Percentiles rank a stretch among this genome's conserved stretches.
Conservation (phyloP, 2,888 invertebrate genomes). For the Apotomis turbidana region DNA sequence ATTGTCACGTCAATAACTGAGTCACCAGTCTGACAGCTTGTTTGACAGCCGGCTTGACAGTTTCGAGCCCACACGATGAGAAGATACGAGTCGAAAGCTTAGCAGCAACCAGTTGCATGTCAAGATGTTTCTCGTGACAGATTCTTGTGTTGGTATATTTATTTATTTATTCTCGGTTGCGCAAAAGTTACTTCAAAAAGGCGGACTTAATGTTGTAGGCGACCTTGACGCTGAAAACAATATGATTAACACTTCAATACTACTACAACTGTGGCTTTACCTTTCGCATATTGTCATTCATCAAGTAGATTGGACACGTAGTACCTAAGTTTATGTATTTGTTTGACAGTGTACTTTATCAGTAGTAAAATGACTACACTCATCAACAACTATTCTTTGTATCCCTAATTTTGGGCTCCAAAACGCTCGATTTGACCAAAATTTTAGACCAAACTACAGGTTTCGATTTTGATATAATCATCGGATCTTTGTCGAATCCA, state of each 20-base stretch:
- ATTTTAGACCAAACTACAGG: no score
- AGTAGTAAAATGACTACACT: no score
- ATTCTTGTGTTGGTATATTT: slow-evolving; percentile 20
- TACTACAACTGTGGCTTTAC: slow-evolving; percentile 17
- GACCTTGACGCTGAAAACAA: slow-evolving; percentile 36
- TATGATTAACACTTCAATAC: slow-evolving; percentile 37
- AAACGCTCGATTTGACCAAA: no score
- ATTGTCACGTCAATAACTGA: slow-evolving; percentile 53
- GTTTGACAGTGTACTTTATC: no score
- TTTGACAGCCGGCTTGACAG: slow-evolving; percentile 64
- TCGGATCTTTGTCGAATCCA: no score
- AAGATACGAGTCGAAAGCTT: slow-evolving; percentile 62
- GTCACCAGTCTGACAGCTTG: slow-evolving; percentile 49
- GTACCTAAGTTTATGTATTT: no score
- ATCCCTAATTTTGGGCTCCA: no score
- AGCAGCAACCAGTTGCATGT: slow-evolving; percentile 45
- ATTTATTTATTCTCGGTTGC: slow-evolving; percentile 30
- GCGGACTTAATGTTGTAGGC: slow-evolving; percentile 37
- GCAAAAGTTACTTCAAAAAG: slow-evolving; percentile 35
- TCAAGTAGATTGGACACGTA: background rate
- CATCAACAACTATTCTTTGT: no score
- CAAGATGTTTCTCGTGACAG: slow-evolving; percentile 39
- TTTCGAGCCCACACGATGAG: slow-evolving; percentile 59
- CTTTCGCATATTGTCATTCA: slow-evolving; percentile 11
- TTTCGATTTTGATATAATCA: no score